Evolutionary conservation across 2,888 invertebrate genomes (phyloP).

Genomic region (Orthonevra nobilis): DNA sequence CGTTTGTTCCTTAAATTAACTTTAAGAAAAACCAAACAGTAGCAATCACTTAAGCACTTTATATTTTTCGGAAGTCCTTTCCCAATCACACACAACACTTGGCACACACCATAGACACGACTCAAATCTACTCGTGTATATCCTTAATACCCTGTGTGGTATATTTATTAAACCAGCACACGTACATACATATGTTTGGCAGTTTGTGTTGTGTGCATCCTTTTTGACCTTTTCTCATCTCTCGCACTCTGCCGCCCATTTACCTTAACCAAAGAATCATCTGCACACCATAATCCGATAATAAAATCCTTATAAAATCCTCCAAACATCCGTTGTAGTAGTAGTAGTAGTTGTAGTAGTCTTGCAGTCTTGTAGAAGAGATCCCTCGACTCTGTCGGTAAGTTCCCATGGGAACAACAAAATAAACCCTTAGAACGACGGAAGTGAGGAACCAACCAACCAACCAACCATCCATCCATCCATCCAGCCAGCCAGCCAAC

Average conservation of each 20-base stretch:
- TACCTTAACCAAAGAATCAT: slow-evolving; percentile 64
- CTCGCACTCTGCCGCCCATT: slow-evolving; percentile 12
- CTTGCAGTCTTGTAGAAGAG: background rate
- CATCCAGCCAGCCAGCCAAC: too few species aligned
- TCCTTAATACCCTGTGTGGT: background rate
- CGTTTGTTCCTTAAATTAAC: slow-evolving; percentile 46
- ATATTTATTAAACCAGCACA: slow-evolving; percentile 58
- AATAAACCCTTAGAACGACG: slow-evolving; percentile 54
- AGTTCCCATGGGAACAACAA: slow-evolving; percentile 63
- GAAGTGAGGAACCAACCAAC: slow-evolving; percentile 32
- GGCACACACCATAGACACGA: too few species aligned
- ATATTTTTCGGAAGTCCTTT: slow-evolving; percentile 42
- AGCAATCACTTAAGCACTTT: slow-evolving; percentile 62
- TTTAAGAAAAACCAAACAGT: slow-evolving; percentile 57
- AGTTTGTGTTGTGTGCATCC: slow-evolving; percentile 39
- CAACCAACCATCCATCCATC: slow-evolving; percentile 4
- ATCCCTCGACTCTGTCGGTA: slow-evolving; percentile 28
- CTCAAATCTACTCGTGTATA: background rate
- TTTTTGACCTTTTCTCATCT: slow-evolving; percentile 51
- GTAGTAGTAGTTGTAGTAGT: background rate
- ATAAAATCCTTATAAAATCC: slow-evolving; percentile 68
- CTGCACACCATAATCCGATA: slow-evolving; percentile 70
- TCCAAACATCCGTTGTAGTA: too few species aligned
- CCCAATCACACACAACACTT: slow-evolving; percentile 18
- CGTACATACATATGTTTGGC: slow-evolving; percentile 54